Evolutionary conservation across 1,140 invertebrate genomes (phyloP), one percentile per base, ranked within the genome.

Genomic region (Cryptotermes secundus): DNA sequence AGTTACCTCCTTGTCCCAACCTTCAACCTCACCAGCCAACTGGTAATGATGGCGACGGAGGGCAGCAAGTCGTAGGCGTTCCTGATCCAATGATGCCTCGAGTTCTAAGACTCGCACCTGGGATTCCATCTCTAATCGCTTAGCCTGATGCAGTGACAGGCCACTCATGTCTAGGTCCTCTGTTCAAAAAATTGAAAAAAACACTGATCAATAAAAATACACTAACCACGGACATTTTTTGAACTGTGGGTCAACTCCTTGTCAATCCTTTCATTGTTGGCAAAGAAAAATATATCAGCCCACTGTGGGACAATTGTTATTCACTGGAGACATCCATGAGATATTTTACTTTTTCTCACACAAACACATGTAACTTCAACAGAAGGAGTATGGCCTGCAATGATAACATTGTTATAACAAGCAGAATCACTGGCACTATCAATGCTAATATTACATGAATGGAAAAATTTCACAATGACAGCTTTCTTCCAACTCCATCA

Each of bases 81-180:
- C 97, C 86, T 95, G 95, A 87, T 97, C 95, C 81, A 99, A 90
- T 86, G 95, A 93, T 85, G 95, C 95, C 89, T 99, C 98, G 81
- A 99, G 91, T 91, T 99, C 97, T 81, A 99, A 91, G 80, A 99
- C 95, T 87, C 95, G 93, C 31, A 98, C 96, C 89, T 98, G 97
- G 82, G 96, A 94, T 89, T 99, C 98, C 96, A 99, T 99, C 92
- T 99, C 98, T 86, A 97, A 90, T 80, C 95, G 94, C 89, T 99
- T 99, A 0, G 98, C 96, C 89, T 99, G 96, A 88, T 99, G 98
- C 83, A 99, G 91, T 83, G 95, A 96, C 83, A 99, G 89, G 86
- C 96, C 94, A 7, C 95, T 94, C 87, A 99, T 95, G 90, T 99
- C 98, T 86, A 99, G 92, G 85, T 97, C 95, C 87, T 96, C 97